phyloP scores from a whole-genome alignment of 2,888 invertebrate genomes.

The Osedax frankpressi region DNA sequence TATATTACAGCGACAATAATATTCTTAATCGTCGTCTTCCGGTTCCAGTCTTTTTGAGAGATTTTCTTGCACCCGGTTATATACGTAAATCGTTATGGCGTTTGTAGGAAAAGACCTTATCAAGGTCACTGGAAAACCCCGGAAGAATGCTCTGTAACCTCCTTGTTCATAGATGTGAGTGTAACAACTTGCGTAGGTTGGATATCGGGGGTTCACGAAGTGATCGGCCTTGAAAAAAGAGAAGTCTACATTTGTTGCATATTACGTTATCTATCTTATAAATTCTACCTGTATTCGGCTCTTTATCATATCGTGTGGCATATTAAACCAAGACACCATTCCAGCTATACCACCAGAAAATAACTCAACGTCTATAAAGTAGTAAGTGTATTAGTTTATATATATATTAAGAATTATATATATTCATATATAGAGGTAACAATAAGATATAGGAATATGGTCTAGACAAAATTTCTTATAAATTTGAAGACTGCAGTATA shows the following conservation, averaged over 20 bases:
- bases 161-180: constrained; percentile 51
- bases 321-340: constrained; percentile 57
- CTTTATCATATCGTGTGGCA: constrained; percentile 64
- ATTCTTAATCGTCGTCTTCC: not conserved
- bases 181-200: constrained; percentile 54
- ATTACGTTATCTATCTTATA: not conserved
- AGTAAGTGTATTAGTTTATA: not conserved
- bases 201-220: constrained; percentile 48
- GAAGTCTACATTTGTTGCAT: too few species aligned
- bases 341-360: constrained; percentile 49
- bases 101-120: constrained; percentile 60
- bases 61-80: constrained; percentile 19
- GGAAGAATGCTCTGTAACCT: constrained; percentile 54
- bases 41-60: not conserved
- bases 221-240: constrained; percentile 55
- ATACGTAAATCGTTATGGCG: constrained; percentile 54
- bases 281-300: constrained; percentile 54
- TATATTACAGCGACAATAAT: too few species aligned
- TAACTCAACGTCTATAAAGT: constrained; percentile 14
- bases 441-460: too few species aligned
- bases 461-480: too few species aligned
- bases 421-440: too few species aligned
- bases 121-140: constrained; percentile 55
- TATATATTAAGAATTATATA: too few species aligned
- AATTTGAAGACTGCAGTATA: too few species aligned